These are phyloP conservation scores for Amphipyra berbera DNA, from an alignment of 2,888 invertebrate species.

Conservation along the genomic window DNA sequence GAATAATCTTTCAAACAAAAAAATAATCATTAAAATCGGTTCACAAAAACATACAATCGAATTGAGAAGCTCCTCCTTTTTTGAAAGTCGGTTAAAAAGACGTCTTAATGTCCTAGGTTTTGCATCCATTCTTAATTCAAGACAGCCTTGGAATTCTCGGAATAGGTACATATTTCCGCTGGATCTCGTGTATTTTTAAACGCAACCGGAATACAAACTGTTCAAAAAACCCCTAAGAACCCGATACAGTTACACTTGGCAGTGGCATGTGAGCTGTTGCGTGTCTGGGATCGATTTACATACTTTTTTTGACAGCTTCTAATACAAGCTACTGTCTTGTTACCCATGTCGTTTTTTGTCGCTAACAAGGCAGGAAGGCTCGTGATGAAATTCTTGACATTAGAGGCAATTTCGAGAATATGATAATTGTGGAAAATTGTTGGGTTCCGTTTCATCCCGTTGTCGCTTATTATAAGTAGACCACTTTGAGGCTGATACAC, in stretches of 20 bases:
- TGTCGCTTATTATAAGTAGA: conserved; percentile 51
- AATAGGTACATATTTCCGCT: conserved; percentile 18
- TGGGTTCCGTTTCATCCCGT: conserved; percentile 52
- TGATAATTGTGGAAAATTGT: conserved; percentile 61
- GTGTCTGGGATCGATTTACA: conserved; percentile 84
- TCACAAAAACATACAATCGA: too few relatives aligned
- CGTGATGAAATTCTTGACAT: conserved; percentile 70
- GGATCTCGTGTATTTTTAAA: conserved; percentile 35
- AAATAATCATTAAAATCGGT: too few relatives aligned
- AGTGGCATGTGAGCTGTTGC: conserved; percentile 74
- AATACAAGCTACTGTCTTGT: conserved; percentile 84
- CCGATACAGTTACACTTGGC: conserved; percentile 53
- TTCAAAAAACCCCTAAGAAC: conserved; percentile 42
- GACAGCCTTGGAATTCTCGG: conserved; percentile 15
- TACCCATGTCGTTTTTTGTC: conserved; percentile 72
- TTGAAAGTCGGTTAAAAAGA: too few relatives aligned
- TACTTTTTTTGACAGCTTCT: conserved; percentile 75
- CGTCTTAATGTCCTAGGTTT: too few relatives aligned
- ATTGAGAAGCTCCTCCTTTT: too few relatives aligned
- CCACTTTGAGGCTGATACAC: conserved; percentile 35
- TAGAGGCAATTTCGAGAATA: conserved; percentile 67
- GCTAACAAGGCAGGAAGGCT: conserved; percentile 67
- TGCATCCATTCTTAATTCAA: conserved; percentile 4
- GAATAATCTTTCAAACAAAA: too few relatives aligned
- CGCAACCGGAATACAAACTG: conserved; percentile 37